Base-by-base conservation (phyloP, 2,888 invertebrate species). In the Drosophila pseudotakahashii region DNA sequence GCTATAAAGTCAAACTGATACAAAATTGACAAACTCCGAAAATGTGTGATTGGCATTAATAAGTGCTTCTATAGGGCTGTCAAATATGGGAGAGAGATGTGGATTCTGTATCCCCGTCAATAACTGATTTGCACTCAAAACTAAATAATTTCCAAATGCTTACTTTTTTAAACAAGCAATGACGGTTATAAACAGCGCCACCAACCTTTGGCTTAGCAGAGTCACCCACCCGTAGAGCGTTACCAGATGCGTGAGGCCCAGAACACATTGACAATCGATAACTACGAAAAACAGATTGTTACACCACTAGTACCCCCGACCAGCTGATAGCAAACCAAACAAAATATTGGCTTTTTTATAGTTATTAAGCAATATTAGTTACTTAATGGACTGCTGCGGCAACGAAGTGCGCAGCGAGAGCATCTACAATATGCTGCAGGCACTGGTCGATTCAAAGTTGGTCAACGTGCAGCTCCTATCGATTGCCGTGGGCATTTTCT, bases 401-500 rank as follows among this genome's bases (percentile, higher is more conserved):
- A 80, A 84, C 55, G 89, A 91, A 66, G 73, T 87, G 44, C 89
- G 87, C 59, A 89, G 88, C 76, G 85, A 91, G 69, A 82, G 91
- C 45, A 78, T 91, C 51, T 86, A 89, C 74, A 91, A 88, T 68
- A 90, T 91, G 89, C 72, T 91, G 37, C 89, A 90, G 71, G 78
- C 91, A 48, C 76, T 91, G 61, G 88, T 91, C 42, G 91, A 91
- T 72, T 90, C 90, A 1, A 91, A 91, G 84, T 79, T 91, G 41
- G 89, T 91, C 64, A 91, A 90, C 67, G 81, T 91, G 42, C 89
- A 90, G 81, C 77, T 91, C 51, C 88, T 91, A 69, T 89, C 90
- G 13, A 90, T 91, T 68, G 91, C 91, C 57, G 91, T 91, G 72
- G 91, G 91, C 41, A 89, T 91, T 67, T 85, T 91, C 63, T 91